phyloP scores from a whole-genome alignment of 2,797 vertebrate genomes.

The Cetoscarus ocellatus region DNA sequence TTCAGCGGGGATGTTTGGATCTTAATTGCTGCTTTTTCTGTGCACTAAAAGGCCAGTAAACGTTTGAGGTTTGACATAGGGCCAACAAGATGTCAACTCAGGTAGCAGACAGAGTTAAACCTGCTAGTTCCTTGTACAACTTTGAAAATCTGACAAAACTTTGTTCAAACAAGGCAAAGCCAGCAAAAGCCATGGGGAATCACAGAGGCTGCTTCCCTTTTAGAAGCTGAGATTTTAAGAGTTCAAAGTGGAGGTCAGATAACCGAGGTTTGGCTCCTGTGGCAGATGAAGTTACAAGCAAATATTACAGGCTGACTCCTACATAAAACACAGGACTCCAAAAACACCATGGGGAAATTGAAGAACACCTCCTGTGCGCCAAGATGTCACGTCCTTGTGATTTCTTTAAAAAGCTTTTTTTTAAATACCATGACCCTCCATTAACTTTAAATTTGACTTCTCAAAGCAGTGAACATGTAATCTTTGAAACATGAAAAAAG shows the following conservation, averaged over 20 bases:
- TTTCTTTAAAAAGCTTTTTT: conserved; percentile 17
- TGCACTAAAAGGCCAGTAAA: conserved; percentile 31
- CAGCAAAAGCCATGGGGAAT: conserved; percentile 13
- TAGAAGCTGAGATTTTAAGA: conserved; percentile 39
- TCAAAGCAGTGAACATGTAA: neutral
- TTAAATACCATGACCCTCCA: conserved; percentile 9
- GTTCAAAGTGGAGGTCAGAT: conserved; percentile 35
- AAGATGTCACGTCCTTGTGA: conserved; percentile 14
- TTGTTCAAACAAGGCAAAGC: conserved; percentile 34
- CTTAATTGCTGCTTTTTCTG: conserved; percentile 8
- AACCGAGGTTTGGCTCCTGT: conserved; percentile 19
- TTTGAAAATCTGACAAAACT: conserved; percentile 47
- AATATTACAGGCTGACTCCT: conserved; percentile 26
- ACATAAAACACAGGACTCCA: conserved; percentile 18
- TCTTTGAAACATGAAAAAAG: conserved; percentile 22
- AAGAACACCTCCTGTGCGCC: conserved; percentile 7
- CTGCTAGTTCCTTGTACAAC: conserved; percentile 16
- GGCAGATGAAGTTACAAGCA: conserved; percentile 36
- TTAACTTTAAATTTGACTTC: conserved; percentile 20
- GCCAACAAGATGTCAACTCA: conserved; percentile 39
- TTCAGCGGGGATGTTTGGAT: neutral
- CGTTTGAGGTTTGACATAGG: conserved; percentile 25
- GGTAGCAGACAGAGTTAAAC: conserved; percentile 8
- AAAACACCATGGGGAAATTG: conserved; percentile 29
- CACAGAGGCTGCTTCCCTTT: neutral